These are phyloP conservation scores for Vireo griseus DNA, from an alignment of 2,797 vertebrate species.

Conservation along the genomic window DNA sequence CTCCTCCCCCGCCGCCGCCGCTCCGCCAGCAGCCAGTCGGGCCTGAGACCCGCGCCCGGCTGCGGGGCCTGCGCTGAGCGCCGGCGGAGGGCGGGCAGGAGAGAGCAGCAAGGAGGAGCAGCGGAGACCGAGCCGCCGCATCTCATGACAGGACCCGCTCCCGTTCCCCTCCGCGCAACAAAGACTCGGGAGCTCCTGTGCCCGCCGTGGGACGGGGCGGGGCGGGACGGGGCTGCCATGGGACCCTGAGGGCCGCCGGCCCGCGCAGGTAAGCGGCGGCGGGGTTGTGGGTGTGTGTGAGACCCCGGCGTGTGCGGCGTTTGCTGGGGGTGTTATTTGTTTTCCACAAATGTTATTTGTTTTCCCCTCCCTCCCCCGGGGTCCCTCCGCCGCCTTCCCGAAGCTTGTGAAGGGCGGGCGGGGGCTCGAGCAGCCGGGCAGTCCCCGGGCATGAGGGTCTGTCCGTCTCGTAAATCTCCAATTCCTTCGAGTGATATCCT, in stretches of 20 bases:
- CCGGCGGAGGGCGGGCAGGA: background rate
- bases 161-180: background rate
- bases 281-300: background rate
- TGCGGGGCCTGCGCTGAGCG: slow-evolving; percentile 24
- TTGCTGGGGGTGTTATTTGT: background rate
- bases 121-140: background rate
- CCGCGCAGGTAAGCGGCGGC: slow-evolving; percentile 41
- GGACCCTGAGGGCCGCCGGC: slow-evolving; percentile 41
- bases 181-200: background rate
- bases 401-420: background rate
- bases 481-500: background rate
- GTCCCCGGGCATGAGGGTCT: background rate
- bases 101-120: background rate
- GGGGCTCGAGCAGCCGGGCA: background rate
- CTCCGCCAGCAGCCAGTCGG: slow-evolving; percentile 39
- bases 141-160: slow-evolving; percentile 52
- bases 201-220: background rate
- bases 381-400: background rate
- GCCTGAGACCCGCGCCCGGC: slow-evolving; percentile 40
- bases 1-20: background rate
- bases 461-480: background rate
- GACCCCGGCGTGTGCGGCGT: background rate
- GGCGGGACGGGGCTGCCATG: background rate
- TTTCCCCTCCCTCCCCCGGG: background rate
- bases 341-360: background rate